phyloP scores from a whole-genome alignment of 1,140 invertebrate species.

The Sinella curviseta region DNA sequence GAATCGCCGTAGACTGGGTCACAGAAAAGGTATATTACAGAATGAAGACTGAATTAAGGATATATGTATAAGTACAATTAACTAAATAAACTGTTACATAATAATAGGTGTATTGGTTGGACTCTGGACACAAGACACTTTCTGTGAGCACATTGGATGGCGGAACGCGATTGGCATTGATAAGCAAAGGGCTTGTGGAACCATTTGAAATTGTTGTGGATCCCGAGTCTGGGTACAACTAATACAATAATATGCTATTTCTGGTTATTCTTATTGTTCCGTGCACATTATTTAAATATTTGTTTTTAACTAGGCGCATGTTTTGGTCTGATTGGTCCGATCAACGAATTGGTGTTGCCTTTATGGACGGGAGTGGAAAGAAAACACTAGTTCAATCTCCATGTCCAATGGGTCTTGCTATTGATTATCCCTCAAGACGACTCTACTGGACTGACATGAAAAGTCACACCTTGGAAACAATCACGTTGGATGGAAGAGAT shows the following conservation, averaged over 20 bases:
- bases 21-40: slow-evolving; percentile 70
- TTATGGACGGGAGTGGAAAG: slow-evolving; percentile 62
- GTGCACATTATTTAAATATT: too few species aligned
- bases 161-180: slow-evolving; percentile 60
- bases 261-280: too few species aligned
- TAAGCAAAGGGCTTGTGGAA: slow-evolving; percentile 62
- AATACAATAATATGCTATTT: too few species aligned
- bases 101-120: slow-evolving; percentile 1
- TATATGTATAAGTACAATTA: too few species aligned
- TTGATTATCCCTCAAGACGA: slow-evolving; percentile 66
- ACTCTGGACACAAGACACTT: slow-evolving; percentile 62
- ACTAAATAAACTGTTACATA: too few species aligned
- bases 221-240: slow-evolving; percentile 65
- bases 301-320: too few species aligned
- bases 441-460: slow-evolving; percentile 78
- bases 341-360: slow-evolving; percentile 64
- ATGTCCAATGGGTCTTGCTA: slow-evolving; percentile 67
- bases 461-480: slow-evolving; percentile 72
- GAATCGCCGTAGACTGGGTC: slow-evolving; percentile 76
- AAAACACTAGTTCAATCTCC: slow-evolving; percentile 61
- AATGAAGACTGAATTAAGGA: slow-evolving; percentile 58
- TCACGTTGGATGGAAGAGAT: slow-evolving; percentile 72
- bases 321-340: slow-evolving; percentile 58
- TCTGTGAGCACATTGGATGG: slow-evolving; percentile 64
- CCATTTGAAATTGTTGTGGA: slow-evolving; percentile 69